Conservation (phyloP, 2,113 vertebrate genomes). For the Otus sunia region DNA sequence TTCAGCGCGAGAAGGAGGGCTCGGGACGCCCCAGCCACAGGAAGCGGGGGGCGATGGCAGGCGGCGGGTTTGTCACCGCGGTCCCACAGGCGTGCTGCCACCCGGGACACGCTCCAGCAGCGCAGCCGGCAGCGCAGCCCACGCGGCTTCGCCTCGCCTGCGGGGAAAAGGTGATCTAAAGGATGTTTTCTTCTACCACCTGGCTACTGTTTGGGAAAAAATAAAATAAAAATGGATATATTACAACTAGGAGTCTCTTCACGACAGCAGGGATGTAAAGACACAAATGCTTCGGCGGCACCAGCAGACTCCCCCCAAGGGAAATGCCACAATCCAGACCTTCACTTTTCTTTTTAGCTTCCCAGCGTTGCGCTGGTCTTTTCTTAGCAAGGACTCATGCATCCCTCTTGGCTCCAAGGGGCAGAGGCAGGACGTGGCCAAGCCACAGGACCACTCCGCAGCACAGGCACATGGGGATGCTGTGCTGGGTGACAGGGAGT, state of each 20-base stretch:
- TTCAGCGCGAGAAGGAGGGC: not conserved
- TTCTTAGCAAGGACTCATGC: not conserved
- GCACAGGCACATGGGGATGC: not conserved
- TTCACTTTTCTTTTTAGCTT: not conserved
- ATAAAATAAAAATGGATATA: not conserved
- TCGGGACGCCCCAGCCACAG: not conserved
- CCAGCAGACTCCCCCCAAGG: not conserved
- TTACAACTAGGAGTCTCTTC: not conserved
- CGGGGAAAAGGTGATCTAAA: not conserved
- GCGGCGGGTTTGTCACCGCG: fast-evolving
- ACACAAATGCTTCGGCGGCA: fast-evolving
- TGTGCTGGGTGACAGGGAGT: not conserved
- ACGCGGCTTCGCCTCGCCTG: not conserved
- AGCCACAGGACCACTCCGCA: fast-evolving
- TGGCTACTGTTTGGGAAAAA: not conserved
- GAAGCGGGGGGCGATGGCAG: fast-evolving
- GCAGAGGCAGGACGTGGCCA: not conserved
- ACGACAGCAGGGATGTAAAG: not conserved
- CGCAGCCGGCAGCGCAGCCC: not conserved
- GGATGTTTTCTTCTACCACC: not conserved
- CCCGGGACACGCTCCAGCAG: fast-evolving
- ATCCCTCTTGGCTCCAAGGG: not conserved
- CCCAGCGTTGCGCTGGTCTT: not conserved
- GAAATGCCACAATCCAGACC: not conserved
- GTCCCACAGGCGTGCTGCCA: not conserved